These are phyloP conservation scores for Sebastes umbrosus DNA, from an alignment of 2,797 vertebrate species.

Conservation along the genomic window DNA sequence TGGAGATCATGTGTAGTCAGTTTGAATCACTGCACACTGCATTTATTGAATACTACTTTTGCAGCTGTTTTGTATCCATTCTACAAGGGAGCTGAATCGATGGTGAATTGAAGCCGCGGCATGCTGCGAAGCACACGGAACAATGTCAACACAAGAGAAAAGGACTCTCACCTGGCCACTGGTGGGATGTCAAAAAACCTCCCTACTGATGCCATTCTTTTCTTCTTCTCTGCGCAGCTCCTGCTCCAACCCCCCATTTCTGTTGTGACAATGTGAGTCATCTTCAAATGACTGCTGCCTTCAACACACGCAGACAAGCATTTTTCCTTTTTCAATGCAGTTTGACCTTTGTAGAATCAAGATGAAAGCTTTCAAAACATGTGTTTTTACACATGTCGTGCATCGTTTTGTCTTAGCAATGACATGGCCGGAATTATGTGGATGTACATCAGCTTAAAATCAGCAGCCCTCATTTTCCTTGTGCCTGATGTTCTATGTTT, in stretches of 20 bases:
- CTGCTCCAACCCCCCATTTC: neutral
- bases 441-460: conserved; percentile 32
- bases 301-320: neutral
- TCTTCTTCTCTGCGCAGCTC: neutral
- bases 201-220: conserved; percentile 5
- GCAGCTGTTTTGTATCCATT: conserved; percentile 22
- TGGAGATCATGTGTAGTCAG: conserved; percentile 54
- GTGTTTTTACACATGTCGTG: conserved; percentile 2
- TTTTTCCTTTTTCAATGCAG: neutral
- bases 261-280: conserved; percentile 6
- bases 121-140: neutral
- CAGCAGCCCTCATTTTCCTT: conserved; percentile 13
- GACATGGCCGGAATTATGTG: conserved; percentile 11
- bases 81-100: neutral
- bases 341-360: conserved; percentile 43
- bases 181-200: neutral
- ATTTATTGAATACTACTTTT: conserved; percentile 30
- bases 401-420: neutral
- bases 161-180: conserved; percentile 30
- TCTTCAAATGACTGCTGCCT: conserved; percentile 18
- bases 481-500: conserved; percentile 37
- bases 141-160: conserved; percentile 28
- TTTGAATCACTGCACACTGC: conserved; percentile 48
- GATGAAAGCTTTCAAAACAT: conserved; percentile 33
- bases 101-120: conserved; percentile 26